Conservation (phyloP, 2,113 vertebrate genomes). For the Phylloscopus whistleri region DNA sequence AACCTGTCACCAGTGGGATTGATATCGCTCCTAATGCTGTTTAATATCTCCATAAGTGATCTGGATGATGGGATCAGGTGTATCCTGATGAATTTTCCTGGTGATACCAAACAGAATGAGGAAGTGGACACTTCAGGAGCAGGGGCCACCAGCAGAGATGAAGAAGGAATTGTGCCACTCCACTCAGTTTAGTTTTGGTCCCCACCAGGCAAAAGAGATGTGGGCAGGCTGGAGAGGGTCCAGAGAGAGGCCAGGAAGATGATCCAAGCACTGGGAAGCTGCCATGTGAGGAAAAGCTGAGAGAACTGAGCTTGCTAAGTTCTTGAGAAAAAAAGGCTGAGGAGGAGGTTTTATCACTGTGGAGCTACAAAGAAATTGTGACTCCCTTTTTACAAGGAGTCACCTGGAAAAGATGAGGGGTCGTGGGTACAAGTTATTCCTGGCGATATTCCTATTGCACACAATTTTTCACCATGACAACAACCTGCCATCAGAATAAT, state of each 20-base stretch:
- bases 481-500: not conserved
- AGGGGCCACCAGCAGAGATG: not conserved
- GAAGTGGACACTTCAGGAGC: not conserved
- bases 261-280: not conserved
- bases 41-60: not conserved
- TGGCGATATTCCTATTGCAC: not conserved
- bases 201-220: not conserved
- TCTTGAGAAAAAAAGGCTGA: not conserved
- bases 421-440: not conserved
- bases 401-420: not conserved
- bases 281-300: not conserved
- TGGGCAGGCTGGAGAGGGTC: not conserved
- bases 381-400: not conserved
- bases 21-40: accelerated
- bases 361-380: not conserved
- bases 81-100: not conserved
- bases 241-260: not conserved
- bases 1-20: not conserved
- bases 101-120: not conserved
- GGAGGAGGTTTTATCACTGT: not conserved
- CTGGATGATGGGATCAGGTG: not conserved
- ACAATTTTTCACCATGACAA: not conserved
- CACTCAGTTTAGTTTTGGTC: not conserved
- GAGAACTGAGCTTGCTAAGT: not conserved
- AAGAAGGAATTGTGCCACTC: not conserved